Percentiles rank a stretch among this genome's conserved stretches.
These are phyloP conservation scores for Drosophila anomalata DNA, from an alignment of 2,888 invertebrate species.

Conservation along the genomic window DNA sequence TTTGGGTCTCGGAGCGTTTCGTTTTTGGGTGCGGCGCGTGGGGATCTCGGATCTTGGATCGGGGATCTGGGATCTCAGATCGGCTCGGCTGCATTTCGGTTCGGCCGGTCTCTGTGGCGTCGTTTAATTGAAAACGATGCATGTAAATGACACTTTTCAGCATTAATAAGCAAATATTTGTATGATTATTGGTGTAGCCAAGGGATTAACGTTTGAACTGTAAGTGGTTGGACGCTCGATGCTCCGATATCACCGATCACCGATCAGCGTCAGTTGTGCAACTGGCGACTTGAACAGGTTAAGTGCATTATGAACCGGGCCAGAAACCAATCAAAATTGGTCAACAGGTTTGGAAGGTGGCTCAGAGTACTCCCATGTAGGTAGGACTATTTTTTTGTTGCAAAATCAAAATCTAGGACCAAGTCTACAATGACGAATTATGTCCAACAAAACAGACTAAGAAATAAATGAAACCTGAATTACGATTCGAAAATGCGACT, in stretches of 20 bases:
- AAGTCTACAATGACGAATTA: background rate
- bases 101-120: slow-evolving; percentile 66
- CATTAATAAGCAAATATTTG: slow-evolving; percentile 81
- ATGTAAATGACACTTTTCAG: slow-evolving; percentile 81
- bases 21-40: slow-evolving; percentile 72
- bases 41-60: slow-evolving; percentile 46
- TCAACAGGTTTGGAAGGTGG: slow-evolving; percentile 34
- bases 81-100: slow-evolving; percentile 45
- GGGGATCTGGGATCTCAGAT: slow-evolving; percentile 47
- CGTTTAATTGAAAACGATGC: slow-evolving; percentile 80
- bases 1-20: slow-evolving; percentile 34
- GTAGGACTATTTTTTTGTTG: background rate
- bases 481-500: background rate
- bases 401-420: background rate
- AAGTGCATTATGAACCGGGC: slow-evolving; percentile 40
- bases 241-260: slow-evolving; percentile 60
- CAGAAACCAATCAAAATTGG: slow-evolving; percentile 25
- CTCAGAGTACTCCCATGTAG: background rate
- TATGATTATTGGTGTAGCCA: slow-evolving; percentile 72
- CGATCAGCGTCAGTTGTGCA: slow-evolving; percentile 52
- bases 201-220: slow-evolving; percentile 63
- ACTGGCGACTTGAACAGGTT: slow-evolving; percentile 42
- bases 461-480: background rate
- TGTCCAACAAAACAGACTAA: background rate
- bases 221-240: slow-evolving; percentile 53